Evolutionary conservation across 2,888 invertebrate species (phyloP).

Genomic region (Prostheceraeus crozeri): DNA sequence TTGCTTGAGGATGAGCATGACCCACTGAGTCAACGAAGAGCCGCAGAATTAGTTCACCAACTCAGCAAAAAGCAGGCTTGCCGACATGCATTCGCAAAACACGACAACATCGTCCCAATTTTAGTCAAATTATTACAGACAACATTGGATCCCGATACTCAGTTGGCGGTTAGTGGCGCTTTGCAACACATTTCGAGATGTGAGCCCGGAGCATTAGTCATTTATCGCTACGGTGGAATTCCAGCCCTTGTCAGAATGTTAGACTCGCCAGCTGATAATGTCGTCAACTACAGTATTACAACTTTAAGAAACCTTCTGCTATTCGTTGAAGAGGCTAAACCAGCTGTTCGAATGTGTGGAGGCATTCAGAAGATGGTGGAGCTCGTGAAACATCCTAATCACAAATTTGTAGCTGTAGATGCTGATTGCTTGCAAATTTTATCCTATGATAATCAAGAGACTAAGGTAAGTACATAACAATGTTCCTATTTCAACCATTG

Average conservation of each 20-base stretch:
- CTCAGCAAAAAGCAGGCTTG: conserved; percentile 21
- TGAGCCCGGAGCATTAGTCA: too few relatives aligned
- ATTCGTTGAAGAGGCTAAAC: background rate
- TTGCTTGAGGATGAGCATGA: background rate
- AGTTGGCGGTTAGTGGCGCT: too few relatives aligned
- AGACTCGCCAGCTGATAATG: background rate
- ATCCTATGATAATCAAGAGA: background rate
- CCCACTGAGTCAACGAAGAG: background rate
- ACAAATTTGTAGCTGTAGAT: background rate
- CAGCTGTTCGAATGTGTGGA: background rate
- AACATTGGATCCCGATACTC: too few relatives aligned
- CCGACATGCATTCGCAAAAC: conserved; percentile 16
- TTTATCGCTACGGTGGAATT: too few relatives aligned
- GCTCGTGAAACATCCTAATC: background rate
- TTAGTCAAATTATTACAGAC: too few relatives aligned
- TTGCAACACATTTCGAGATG: too few relatives aligned
- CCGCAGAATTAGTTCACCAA: background rate
- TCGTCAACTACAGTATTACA: background rate
- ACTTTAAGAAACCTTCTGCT: background rate
- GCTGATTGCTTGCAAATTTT: conserved; percentile 1
- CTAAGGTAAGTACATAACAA: too few relatives aligned
- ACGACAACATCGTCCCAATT: background rate
- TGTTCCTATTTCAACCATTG: too few relatives aligned
- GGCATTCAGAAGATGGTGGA: background rate
- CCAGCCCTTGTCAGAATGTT: too few relatives aligned